A percentile compares a stretch with the other conserved stretches of the same genome.
These are phyloP conservation scores for Schizaphis graminum DNA, from an alignment of 2,888 invertebrate genomes.

Conservation along the genomic window DNA sequence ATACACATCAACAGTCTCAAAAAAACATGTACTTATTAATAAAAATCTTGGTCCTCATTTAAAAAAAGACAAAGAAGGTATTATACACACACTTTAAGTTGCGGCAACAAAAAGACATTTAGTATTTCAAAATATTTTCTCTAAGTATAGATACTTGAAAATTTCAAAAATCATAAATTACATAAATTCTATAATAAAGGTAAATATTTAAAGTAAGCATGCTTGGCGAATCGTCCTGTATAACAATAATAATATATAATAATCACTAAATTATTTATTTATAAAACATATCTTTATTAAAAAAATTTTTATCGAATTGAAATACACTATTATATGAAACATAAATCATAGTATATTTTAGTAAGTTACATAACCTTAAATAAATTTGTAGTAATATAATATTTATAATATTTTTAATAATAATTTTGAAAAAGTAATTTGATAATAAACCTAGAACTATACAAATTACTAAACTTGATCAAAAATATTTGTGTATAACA, in stretches of 20 bases:
- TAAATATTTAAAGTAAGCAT: not conserved
- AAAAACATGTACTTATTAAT: not conserved
- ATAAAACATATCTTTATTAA: not conserved
- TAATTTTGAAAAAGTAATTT: too few relatives aligned
- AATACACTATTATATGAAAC: not conserved
- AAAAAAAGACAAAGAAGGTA: not conserved
- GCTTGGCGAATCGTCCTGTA: not conserved
- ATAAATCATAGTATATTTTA: not conserved
- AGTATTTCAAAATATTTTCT: not conserved
- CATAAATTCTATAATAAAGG: not conserved
- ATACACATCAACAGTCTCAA: too few relatives aligned
- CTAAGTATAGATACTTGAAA: not conserved
- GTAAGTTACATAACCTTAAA: not conserved
- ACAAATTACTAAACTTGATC: too few relatives aligned
- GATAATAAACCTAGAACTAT: too few relatives aligned
- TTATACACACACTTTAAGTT: not conserved
- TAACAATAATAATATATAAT: not conserved
- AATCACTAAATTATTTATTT: not conserved
- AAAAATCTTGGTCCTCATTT: not conserved
- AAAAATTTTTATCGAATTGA: not conserved
- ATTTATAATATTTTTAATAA: not conserved
- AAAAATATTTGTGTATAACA: too few relatives aligned
- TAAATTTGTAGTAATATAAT: not conserved
- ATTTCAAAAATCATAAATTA: not conserved
- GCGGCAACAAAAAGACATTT: not conserved